A percentile compares a stretch with the other conserved stretches of the same genome.
Conservation (phyloP, 2,888 invertebrate species). For the Troglohyphantes excavatus region DNA sequence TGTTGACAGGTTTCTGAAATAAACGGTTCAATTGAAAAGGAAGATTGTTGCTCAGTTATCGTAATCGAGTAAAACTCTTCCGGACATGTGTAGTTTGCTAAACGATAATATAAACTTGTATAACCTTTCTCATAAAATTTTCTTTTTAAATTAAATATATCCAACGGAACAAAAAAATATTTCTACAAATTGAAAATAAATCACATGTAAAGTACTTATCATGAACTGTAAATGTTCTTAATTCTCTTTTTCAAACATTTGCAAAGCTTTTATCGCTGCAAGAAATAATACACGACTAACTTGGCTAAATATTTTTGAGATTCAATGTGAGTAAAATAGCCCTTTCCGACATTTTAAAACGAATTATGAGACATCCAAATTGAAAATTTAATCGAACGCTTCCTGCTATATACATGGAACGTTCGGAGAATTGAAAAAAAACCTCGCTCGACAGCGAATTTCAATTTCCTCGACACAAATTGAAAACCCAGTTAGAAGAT, state of each 20-base stretch:
- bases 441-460: slow-evolving; percentile 7
- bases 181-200: too few relatives aligned
- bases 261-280: not conserved
- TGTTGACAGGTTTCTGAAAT: too few relatives aligned
- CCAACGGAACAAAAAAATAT: too few relatives aligned
- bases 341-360: not conserved
- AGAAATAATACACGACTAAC: not conserved
- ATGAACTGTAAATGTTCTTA: not conserved
- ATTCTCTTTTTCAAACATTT: not conserved
- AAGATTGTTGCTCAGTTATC: too few relatives aligned
- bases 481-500: slow-evolving; percentile 36
- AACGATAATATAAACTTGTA: too few relatives aligned
- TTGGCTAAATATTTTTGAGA: not conserved
- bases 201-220: too few relatives aligned
- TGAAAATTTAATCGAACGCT: not conserved
- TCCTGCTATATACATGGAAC: not conserved
- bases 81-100: too few relatives aligned
- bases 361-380: not conserved
- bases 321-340: not conserved
- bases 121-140: too few relatives aligned
- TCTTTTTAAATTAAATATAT: too few relatives aligned
- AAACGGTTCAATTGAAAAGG: too few relatives aligned
- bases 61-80: too few relatives aligned
- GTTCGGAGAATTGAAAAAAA: not conserved
- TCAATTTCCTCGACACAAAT: slow-evolving; percentile 20